Evolutionary conservation across 1,140 invertebrate genomes (phyloP), one percentile per base, ranked within the genome.

Genomic region (Brachionus paranguensis): DNA sequence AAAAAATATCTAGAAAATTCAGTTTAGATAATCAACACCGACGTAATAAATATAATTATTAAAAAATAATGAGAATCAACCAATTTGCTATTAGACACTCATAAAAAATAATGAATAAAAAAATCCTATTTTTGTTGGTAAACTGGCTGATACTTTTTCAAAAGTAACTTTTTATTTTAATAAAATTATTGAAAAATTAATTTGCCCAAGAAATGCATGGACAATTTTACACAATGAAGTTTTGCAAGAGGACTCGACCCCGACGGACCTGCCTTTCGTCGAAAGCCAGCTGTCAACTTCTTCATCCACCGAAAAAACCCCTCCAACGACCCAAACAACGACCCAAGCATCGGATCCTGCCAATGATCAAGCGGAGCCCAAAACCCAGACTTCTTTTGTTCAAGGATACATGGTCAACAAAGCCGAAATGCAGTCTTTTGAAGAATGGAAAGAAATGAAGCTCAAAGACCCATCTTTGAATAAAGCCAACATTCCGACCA

Each of bases 391-490:
- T n/a, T 50, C 72, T 11, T 20, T 76, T 14, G 72, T 76, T 14
- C 43, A 47, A 47, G 20, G 43, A 14, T 53, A 64, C 10, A 20
- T 81, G 43, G 78, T 81, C 10, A 81, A 81, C 17, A 60, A 68
- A 29, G 78, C 78, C 5, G 78, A 81, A 60, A 81, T 81, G 78
- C 33, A 81, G 29, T 81, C 78, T 2, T 81, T 81, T 7, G 78
- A 81, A 64, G 78, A 81, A 68, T 81, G 78, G 78, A 81, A 81
- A 45, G 50, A 43, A 47, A 81, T 81, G 78, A 60, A 68, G 20
- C 37, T 81, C 24, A 81, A 81, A 81, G 78, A 81, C 20, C 37
- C 17, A 27, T 10, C 17, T 64, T 14, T 41, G 41, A 65, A 24
- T 11, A 33, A 43, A 64, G 53, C 41, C 53, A 64, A 43, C n/a